Percentiles rank a stretch among this genome's conserved stretches.
Evolutionary conservation across 2,113 vertebrate genomes (phyloP).

Genomic region (Oncorhynchus masou): DNA sequence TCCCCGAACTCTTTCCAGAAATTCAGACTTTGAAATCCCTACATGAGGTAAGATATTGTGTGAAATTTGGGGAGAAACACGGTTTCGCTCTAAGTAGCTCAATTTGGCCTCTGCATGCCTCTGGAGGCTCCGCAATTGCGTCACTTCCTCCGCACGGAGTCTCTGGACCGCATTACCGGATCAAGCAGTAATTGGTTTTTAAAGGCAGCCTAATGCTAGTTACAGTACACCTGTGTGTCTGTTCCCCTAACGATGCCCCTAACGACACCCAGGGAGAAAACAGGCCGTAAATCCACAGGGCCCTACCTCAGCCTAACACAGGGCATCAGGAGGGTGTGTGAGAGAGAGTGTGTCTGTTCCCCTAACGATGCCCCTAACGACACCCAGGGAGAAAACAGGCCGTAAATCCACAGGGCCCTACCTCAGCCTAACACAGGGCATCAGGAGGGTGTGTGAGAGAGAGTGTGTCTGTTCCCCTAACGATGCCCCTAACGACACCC

Average conservation of each 20-base stretch:
- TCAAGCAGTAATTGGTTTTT: too few species aligned
- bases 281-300: conserved; percentile 44
- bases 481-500: conserved; percentile 21
- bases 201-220: conserved; percentile 50
- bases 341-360: conserved; percentile 50
- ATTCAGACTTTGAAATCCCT: too few species aligned
- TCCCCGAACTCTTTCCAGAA: too few species aligned
- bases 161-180: too few species aligned
- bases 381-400: conserved; percentile 41
- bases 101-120: too few species aligned
- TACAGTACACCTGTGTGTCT: conserved; percentile 72
- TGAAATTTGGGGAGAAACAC: too few species aligned
- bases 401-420: conserved; percentile 38
- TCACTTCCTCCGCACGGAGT: too few species aligned
- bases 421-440: conserved; percentile 5
- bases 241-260: conserved; percentile 23
- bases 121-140: too few species aligned
- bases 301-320: conserved; percentile 16
- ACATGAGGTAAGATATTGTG: too few species aligned
- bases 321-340: neutral
- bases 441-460: neutral
- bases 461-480: conserved; percentile 44
- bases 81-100: too few species aligned
- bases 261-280: conserved; percentile 33
- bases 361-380: conserved; percentile 11